These are phyloP conservation scores for Tokudaia tokunoshimensis DNA, from an alignment of 2,797 vertebrate genomes.

Conservation along the genomic window DNA sequence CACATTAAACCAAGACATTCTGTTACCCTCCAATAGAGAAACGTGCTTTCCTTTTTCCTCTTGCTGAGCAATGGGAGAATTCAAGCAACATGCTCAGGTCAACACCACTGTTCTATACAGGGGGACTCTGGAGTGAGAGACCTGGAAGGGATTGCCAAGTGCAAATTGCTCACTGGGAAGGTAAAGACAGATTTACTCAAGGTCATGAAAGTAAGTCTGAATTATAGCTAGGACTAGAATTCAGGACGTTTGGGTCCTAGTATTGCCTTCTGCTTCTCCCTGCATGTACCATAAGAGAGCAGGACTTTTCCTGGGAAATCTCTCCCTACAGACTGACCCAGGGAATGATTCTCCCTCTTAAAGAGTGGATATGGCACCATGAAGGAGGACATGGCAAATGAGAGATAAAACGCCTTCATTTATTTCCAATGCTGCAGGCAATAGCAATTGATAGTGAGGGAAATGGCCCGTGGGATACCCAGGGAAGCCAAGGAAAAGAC, in stretches of 20 bases:
- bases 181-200: constrained; percentile 23
- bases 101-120: not conserved
- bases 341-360: not conserved
- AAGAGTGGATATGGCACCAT: not conserved
- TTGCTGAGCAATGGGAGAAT: constrained; percentile 19
- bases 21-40: constrained; percentile 14
- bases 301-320: not conserved
- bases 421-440: constrained; percentile 61
- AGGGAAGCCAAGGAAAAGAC: constrained; percentile 64
- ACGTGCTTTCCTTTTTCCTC: not conserved
- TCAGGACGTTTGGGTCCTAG: not conserved
- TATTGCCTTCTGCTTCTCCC: not conserved
- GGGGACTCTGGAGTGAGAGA: not conserved
- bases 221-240: constrained; percentile 25
- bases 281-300: not conserved
- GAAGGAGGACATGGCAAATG: not conserved
- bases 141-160: not conserved
- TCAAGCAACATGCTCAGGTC: not conserved
- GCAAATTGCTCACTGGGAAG: constrained; percentile 13
- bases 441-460: constrained; percentile 44
- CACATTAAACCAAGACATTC: constrained; percentile 60
- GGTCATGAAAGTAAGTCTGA: not conserved
- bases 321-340: not conserved
- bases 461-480: constrained; percentile 67
- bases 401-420: constrained; percentile 18